phyloP scores from a whole-genome alignment of 2,113 vertebrate species.

The Pyxicephalus adspersus region DNA sequence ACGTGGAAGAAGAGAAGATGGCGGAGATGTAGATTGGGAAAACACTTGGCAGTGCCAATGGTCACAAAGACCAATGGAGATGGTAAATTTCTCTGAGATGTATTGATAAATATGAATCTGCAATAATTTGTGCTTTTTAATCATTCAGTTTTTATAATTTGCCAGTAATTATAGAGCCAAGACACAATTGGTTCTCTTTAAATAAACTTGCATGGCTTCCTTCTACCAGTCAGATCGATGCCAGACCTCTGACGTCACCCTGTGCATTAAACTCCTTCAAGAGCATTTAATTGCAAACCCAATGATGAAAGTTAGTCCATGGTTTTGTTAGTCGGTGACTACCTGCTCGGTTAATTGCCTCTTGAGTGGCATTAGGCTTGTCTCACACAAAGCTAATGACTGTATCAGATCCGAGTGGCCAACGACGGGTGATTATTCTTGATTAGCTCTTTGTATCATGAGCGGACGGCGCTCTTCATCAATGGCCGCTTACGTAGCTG shows the following conservation, averaged over 20 bases:
- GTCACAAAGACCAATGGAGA: too few relatives aligned
- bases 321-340: background rate
- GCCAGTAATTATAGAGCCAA: too few relatives aligned
- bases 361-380: conserved; percentile 3
- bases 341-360: background rate
- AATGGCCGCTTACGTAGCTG: background rate
- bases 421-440: background rate
- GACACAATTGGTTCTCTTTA: background rate
- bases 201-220: background rate
- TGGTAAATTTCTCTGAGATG: too few relatives aligned
- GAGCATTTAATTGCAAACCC: background rate
- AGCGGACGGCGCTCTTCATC: background rate
- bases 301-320: background rate
- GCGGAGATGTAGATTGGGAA: too few relatives aligned
- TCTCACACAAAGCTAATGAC: background rate
- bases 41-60: too few relatives aligned
- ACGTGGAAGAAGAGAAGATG: too few relatives aligned
- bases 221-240: background rate
- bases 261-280: background rate
- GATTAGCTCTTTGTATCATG: too few relatives aligned
- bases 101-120: too few relatives aligned
- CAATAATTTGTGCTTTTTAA: too few relatives aligned
- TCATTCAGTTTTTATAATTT: too few relatives aligned
- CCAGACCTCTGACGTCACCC: background rate
- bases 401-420: background rate